Conservation (phyloP, 2,797 vertebrate genomes). For the Oceanodroma leucorhoa region DNA sequence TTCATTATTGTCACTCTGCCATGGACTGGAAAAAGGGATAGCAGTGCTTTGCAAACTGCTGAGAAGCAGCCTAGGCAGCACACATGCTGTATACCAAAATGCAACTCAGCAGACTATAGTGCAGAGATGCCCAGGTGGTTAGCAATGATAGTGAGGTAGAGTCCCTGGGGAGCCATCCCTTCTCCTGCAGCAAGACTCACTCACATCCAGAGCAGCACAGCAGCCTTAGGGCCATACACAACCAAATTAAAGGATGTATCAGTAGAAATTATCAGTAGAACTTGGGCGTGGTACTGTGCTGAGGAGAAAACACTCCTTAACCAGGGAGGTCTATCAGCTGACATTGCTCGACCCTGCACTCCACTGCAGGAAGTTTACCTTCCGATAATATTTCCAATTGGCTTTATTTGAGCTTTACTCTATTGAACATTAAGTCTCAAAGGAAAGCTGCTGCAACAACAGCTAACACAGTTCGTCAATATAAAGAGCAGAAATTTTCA, state of each 20-base stretch:
- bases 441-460: neutral
- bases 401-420: neutral
- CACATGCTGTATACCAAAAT: neutral
- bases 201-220: neutral
- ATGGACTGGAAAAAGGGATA: neutral
- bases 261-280: neutral
- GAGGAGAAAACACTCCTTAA: neutral
- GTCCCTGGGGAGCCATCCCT: neutral
- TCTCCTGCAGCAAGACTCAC: neutral
- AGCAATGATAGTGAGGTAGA: neutral
- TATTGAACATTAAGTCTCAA: neutral
- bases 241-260: neutral
- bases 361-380: neutral
- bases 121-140: neutral
- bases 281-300: neutral
- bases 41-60: neutral
- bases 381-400: neutral
- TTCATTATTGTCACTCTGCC: neutral
- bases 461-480: neutral
- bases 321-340: neutral
- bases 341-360: accelerated
- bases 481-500: neutral
- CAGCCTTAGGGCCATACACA: neutral
- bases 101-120: neutral
- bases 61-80: neutral